These are phyloP conservation scores for Papilio gigon DNA, from an alignment of 2,888 invertebrate species.

Conservation along the genomic window DNA sequence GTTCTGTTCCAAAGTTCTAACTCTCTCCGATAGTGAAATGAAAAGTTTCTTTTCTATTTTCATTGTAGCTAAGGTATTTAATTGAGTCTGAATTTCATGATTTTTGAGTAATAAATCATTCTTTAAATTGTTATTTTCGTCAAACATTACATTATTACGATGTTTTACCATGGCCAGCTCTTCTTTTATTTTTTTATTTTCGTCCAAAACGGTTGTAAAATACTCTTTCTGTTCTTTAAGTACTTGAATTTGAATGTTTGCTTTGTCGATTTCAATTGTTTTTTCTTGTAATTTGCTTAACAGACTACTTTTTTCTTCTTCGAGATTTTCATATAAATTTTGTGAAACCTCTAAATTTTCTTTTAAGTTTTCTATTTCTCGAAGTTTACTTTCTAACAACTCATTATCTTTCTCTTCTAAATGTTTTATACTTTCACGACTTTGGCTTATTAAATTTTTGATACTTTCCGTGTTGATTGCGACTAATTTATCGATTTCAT, in stretches of 20 bases:
- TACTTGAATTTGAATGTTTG: slow-evolving; percentile 52
- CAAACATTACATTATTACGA: slow-evolving; percentile 49
- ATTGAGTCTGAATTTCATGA: slow-evolving; percentile 49
- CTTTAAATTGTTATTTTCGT: slow-evolving; percentile 55
- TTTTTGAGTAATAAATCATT: slow-evolving; percentile 53
- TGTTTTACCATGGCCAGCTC: slow-evolving; percentile 52
- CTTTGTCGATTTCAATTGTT: slow-evolving; percentile 53
- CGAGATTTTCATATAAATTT: slow-evolving; percentile 49
- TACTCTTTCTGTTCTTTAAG: slow-evolving; percentile 58
- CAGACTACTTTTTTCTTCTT: slow-evolving; percentile 51
- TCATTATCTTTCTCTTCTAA: slow-evolving; percentile 61
- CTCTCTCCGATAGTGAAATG: slow-evolving; percentile 47
- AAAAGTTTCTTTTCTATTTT: slow-evolving; percentile 49
- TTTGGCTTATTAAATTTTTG: slow-evolving; percentile 57
- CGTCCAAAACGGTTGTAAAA: slow-evolving; percentile 51
- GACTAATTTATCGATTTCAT: slow-evolving; percentile 60
- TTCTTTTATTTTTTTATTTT: slow-evolving; percentile 53
- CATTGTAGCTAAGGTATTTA: slow-evolving; percentile 41
- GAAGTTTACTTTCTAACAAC: slow-evolving; percentile 55
- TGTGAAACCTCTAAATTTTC: slow-evolving; percentile 53
- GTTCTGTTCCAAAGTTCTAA: slow-evolving; percentile 50
- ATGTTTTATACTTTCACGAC: slow-evolving; percentile 54
- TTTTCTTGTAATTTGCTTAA: slow-evolving; percentile 56
- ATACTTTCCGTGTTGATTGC: slow-evolving; percentile 57
- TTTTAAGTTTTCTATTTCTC: slow-evolving; percentile 46